These are phyloP conservation scores for Xerus inauris DNA, from an alignment of 2,113 vertebrate species.

Conservation along the genomic window DNA sequence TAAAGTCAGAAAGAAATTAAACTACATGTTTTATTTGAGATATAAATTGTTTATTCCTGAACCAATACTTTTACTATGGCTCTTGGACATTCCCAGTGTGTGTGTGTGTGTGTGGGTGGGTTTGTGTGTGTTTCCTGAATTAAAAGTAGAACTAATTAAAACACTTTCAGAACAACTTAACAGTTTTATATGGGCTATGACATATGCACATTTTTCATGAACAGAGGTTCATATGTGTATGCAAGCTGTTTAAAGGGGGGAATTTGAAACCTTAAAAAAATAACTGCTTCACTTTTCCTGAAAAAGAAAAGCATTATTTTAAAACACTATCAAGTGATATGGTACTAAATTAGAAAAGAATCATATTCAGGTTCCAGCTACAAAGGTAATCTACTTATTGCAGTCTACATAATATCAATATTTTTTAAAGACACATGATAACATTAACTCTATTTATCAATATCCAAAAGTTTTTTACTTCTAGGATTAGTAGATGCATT, in stretches of 20 bases:
- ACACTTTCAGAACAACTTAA: background rate
- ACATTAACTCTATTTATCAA: background rate
- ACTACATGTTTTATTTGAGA: background rate
- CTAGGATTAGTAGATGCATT: background rate
- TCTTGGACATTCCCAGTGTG: background rate
- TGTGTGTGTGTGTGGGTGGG: background rate
- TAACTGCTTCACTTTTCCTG: background rate
- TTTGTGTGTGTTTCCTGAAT: background rate
- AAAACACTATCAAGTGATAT: background rate
- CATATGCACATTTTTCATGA: background rate
- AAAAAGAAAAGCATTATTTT: conserved; percentile 12
- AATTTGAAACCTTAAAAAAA: background rate
- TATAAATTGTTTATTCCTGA: background rate
- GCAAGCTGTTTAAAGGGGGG: background rate
- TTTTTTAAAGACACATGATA: background rate
- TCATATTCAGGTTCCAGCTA: background rate
- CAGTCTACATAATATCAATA: background rate
- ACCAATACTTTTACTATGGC: background rate
- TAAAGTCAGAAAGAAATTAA: conserved; percentile 15
- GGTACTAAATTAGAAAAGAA: background rate
- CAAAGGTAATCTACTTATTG: background rate
- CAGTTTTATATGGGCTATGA: background rate
- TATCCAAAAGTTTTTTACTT: background rate
- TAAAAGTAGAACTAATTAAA: background rate
- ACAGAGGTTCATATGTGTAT: background rate